Percentiles rank a stretch among this genome's conserved stretches.
Evolutionary conservation across 2,888 invertebrate species (phyloP).

Genomic region (Andrena fulva): DNA sequence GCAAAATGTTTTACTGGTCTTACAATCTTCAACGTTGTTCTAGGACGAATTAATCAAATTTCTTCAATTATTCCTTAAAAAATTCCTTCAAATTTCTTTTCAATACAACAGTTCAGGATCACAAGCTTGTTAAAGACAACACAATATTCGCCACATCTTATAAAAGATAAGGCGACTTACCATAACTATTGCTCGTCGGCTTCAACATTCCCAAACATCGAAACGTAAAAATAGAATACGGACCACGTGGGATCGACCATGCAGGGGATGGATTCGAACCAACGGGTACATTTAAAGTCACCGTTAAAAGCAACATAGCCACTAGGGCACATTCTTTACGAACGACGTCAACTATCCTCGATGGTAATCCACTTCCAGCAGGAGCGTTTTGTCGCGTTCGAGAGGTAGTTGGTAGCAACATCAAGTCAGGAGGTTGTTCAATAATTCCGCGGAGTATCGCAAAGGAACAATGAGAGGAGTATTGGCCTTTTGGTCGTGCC

Average conservation of each 20-base stretch:
- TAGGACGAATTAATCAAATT: too few species aligned
- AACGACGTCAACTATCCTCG: background rate
- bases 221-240: background rate
- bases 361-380: constrained; percentile 4
- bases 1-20: too few species aligned
- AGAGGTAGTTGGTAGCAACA: constrained; percentile 21
- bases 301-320: constrained; percentile 20
- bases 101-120: too few species aligned
- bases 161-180: too few species aligned
- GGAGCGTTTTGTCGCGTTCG: constrained; percentile 23
- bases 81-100: too few species aligned
- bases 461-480: constrained; percentile 35
- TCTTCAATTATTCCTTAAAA: too few species aligned
- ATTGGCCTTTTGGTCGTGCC: constrained; percentile 36
- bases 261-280: background rate
- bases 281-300: constrained; percentile 26
- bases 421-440: constrained; percentile 38
- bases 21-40: too few species aligned
- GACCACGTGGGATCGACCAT: background rate
- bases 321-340: background rate
- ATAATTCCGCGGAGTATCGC: constrained; percentile 39
- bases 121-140: too few species aligned
- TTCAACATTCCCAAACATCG: too few species aligned
- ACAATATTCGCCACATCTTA: too few species aligned
- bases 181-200: too few species aligned